Percentiles rank a stretch among this genome's conserved stretches.
These are phyloP conservation scores for Harmothoe impar DNA, from an alignment of 2,888 invertebrate species.

Conservation along the genomic window DNA sequence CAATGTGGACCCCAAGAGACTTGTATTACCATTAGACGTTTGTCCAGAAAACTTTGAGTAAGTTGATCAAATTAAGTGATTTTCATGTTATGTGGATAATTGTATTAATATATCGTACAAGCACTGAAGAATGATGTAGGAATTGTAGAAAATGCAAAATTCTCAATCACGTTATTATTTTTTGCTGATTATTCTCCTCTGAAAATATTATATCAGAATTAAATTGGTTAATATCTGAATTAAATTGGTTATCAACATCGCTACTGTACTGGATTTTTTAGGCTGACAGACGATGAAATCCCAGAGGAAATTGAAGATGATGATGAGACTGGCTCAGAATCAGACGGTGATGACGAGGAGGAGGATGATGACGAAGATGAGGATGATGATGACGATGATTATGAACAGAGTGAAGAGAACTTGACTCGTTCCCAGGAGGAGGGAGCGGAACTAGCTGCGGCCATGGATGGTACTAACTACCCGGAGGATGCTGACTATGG, in stretches of 20 bases:
- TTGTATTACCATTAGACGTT: slow-evolving; percentile 72
- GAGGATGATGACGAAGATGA: slow-evolving; percentile 68
- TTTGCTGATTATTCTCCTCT: neutral
- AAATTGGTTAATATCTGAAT: no score
- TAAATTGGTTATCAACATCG: no score
- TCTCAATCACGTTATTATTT: no score
- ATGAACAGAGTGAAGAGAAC: slow-evolving; percentile 65
- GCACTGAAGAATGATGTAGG: no score
- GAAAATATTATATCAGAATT: no score
- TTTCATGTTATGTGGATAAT: no score
- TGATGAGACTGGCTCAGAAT: slow-evolving; percentile 74
- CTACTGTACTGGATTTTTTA: neutral
- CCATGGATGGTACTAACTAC: neutral
- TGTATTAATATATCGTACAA: no score
- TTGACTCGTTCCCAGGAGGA: slow-evolving; percentile 67
- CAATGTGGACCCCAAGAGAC: slow-evolving; percentile 75
- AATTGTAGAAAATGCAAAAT: no score
- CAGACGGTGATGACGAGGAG: slow-evolving; percentile 72
- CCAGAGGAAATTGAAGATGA: slow-evolving; percentile 74
- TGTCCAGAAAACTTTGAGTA: slow-evolving; percentile 63
- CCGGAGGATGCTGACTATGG: neutral
- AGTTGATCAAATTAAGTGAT: slow-evolving; percentile 36
- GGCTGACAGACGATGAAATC: slow-evolving; percentile 73
- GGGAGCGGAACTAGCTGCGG: slow-evolving; percentile 60
- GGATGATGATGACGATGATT: slow-evolving; percentile 66